Evolutionary conservation across 2,113 vertebrate genomes (phyloP).

Genomic region (Microcebus jonahi): DNA sequence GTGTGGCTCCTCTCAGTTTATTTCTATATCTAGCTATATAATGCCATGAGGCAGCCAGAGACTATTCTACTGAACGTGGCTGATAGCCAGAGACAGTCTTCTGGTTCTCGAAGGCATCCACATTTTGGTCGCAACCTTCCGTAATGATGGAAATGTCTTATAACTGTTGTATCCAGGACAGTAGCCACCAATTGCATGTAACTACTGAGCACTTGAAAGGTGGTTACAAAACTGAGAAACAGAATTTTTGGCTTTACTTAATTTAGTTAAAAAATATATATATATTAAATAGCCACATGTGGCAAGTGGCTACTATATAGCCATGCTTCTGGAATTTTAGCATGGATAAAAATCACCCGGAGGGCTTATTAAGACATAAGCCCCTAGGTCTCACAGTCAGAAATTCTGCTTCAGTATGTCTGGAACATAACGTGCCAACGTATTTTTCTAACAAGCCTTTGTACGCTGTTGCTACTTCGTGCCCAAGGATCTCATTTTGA

Average conservation of each 20-base stretch:
- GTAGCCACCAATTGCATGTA: not conserved
- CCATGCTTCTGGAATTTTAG: not conserved
- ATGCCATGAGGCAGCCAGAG: not conserved
- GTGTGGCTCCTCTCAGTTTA: not conserved
- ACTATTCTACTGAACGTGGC: not conserved
- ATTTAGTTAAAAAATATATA: not conserved
- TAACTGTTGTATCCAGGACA: not conserved
- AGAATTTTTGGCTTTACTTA: not conserved
- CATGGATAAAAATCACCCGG: not conserved
- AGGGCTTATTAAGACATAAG: not conserved
- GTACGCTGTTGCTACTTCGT: accelerated
- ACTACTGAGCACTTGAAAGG: not conserved
- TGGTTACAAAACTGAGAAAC: not conserved
- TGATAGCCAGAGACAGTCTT: not conserved
- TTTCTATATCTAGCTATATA: not conserved
- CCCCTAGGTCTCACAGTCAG: not conserved
- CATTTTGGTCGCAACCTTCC: not conserved
- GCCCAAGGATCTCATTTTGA: not conserved
- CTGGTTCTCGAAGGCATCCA: not conserved
- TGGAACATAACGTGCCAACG: not conserved
- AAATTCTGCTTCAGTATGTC: not conserved
- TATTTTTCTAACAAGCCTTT: not conserved
- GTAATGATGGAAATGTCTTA: not conserved
- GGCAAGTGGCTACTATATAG: not conserved
- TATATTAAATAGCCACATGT: not conserved